Evolutionary conservation across 2,113 vertebrate species (phyloP).

Genomic region (Macrotis lagotis): DNA sequence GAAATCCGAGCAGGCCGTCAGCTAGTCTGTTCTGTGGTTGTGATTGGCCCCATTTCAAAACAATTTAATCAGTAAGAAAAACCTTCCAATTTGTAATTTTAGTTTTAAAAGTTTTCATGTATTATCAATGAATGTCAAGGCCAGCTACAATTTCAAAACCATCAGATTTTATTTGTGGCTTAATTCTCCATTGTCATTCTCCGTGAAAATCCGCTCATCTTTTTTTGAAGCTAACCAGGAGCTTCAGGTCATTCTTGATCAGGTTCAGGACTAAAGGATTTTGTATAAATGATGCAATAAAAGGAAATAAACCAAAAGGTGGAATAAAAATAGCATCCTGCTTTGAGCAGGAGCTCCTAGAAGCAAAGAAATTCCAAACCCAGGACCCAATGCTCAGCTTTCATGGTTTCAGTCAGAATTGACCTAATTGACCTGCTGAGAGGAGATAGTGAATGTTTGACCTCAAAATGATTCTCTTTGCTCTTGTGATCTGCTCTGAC

Average conservation of each 20-base stretch:
- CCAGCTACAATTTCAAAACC: constrained; percentile 36
- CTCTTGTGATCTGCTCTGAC: constrained; percentile 64
- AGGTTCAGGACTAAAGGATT: constrained; percentile 62
- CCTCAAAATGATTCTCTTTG: constrained; percentile 72
- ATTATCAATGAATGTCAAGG: constrained; percentile 37
- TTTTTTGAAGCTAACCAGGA: constrained; percentile 67
- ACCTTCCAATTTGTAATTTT: constrained; percentile 63
- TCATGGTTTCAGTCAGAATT: constrained; percentile 74
- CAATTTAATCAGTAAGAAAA: constrained; percentile 61
- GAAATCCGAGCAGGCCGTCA: constrained; percentile 8
- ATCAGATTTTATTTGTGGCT: constrained; percentile 26
- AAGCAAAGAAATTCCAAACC: constrained; percentile 69
- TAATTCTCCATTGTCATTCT: constrained; percentile 59
- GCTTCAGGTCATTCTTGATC: constrained; percentile 69
- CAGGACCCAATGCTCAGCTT: constrained; percentile 78
- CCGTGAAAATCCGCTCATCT: constrained; percentile 35
- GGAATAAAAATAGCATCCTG: constrained; percentile 77
- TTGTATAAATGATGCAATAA: constrained; percentile 67
- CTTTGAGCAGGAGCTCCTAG: constrained; percentile 30
- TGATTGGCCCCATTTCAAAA: constrained; percentile 69
- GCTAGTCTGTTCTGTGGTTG: not conserved
- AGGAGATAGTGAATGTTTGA: constrained; percentile 77
- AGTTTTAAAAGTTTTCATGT: constrained; percentile 57
- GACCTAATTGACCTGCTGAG: constrained; percentile 65
- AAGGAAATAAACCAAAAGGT: constrained; percentile 71